Evolutionary conservation across 2,888 invertebrate genomes (phyloP), one percentile per base, ranked within the genome.

Genomic region (Norana najaformis): DNA sequence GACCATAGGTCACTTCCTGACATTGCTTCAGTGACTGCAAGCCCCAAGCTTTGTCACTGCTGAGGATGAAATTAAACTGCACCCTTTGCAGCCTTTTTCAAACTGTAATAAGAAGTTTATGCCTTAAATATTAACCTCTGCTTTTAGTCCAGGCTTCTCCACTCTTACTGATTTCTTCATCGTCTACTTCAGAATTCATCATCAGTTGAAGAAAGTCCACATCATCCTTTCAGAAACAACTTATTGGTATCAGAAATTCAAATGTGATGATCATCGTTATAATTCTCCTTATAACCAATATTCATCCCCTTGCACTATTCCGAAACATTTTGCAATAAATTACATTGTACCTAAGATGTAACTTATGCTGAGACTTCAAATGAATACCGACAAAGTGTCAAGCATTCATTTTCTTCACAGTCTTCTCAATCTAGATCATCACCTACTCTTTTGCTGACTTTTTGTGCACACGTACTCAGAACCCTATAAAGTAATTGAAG

Each of bases 191-290:
- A 37, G 90, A 85, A 39, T 89, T 41, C 18, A 89, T 23, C 90
- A 90, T 89, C 23, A 90, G 88, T 85, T 90, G 90, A 38, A 90
- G 83, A n/a, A 90, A 90, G 38, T 90, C 90, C 6, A 85, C 39
- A 20, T 89, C 82, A 39, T 41, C 83, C 88, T 90, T 69, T 30
- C 69, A 69, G 69, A 69, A 69, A 47, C 30, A 69, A 69, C 69
- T n/a, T n/a, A n/a, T n/a, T n/a, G n/a, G n/a, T 69, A 69, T 69
- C 69, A 69, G n/a, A 69, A 11, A n/a, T n/a, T n/a, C 30, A 30
- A 69, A n/a, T n/a, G n/a, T n/a, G n/a, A 69, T 41, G 41, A 41
- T 41, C 41, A 41, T 41, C 41, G 18, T 13, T 41, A 41, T 18
- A 18, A 41, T 41, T n/a, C n/a, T n/a, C n/a, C n/a, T n/a, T n/a